Percentiles rank a stretch among this genome's conserved stretches.
phyloP scores from a whole-genome alignment of 2,113 vertebrate genomes.

The Beaufortia kweichowensis region DNA sequence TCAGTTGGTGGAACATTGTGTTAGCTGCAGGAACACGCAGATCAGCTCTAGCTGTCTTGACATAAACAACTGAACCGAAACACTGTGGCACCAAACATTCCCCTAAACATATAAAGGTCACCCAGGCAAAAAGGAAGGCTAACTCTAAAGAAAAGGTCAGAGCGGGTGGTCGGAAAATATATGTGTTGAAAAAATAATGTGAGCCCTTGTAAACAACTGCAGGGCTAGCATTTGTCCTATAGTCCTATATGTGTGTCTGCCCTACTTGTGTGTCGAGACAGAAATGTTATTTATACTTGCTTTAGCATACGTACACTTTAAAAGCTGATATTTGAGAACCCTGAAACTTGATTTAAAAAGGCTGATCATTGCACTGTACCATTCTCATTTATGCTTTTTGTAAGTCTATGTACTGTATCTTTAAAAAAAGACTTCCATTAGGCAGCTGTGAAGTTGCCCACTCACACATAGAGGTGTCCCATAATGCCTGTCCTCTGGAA shows the following conservation, averaged over 20 bases:
- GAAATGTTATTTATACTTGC: background rate
- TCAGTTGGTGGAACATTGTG: too few species aligned
- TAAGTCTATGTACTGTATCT: too few species aligned
- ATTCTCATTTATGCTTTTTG: too few species aligned
- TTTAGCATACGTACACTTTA: background rate
- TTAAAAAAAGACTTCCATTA: too few species aligned
- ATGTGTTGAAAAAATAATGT: constrained; percentile 37
- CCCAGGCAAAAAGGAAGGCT: constrained; percentile 41
- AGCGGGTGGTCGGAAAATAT: constrained; percentile 16
- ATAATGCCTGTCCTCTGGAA: too few species aligned
- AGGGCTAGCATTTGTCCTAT: background rate
- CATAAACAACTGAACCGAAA: constrained; percentile 37
- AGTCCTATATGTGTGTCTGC: too few species aligned
- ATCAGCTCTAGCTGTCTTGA: constrained; percentile 32
- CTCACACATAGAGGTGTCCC: too few species aligned
- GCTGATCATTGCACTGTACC: too few species aligned
- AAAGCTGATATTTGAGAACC: background rate
- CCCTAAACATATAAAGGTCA: constrained; percentile 50
- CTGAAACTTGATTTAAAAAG: too few species aligned
- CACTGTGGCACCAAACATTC: constrained; percentile 1
- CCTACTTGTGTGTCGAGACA: background rate
- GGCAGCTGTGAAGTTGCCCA: too few species aligned
- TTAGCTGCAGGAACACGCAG: background rate
- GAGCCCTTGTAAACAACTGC: background rate
- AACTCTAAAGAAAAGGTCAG: constrained; percentile 53